Percentiles rank a stretch among this genome's conserved stretches.
phyloP scores from a whole-genome alignment of 1,140 invertebrate species.

The Drosophila sucinea region DNA sequence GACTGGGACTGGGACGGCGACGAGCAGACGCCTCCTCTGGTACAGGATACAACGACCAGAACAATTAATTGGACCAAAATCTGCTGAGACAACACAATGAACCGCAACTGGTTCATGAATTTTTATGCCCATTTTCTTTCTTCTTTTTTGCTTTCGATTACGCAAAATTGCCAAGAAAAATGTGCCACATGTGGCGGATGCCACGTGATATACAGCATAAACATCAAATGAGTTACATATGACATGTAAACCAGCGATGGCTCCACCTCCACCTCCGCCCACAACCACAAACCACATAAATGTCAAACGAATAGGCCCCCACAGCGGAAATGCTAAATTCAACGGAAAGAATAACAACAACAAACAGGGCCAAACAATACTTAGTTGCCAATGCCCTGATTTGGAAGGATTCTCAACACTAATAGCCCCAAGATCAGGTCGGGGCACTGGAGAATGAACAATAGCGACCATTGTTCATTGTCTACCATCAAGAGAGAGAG shows the following conservation, averaged over 20 bases:
- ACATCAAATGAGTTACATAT: slow-evolving; percentile 58
- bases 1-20: slow-evolving; percentile 37
- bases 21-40: slow-evolving; percentile 54
- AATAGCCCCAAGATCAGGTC: slow-evolving; percentile 37
- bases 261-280: background rate
- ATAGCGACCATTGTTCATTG: slow-evolving; percentile 65
- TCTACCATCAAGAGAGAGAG: background rate
- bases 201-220: slow-evolving; percentile 74
- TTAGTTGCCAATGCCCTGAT: slow-evolving; percentile 28
- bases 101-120: slow-evolving; percentile 51
- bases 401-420: slow-evolving; percentile 32
- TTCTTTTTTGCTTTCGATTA: slow-evolving; percentile 57
- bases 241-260: slow-evolving; percentile 38
- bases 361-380: background rate
- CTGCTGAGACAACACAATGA: slow-evolving; percentile 59
- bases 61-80: slow-evolving; percentile 67
- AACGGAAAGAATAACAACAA: slow-evolving; percentile 31
- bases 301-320: slow-evolving; percentile 54
- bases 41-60: slow-evolving; percentile 48
- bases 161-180: slow-evolving; percentile 39
- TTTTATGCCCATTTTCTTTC: slow-evolving; percentile 27
- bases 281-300: slow-evolving; percentile 41
- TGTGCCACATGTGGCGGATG: slow-evolving; percentile 69
- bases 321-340: slow-evolving; percentile 59
- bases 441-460: slow-evolving; percentile 47